Conservation (phyloP, 64 coral and sea anemone genomes). For the Montipora cactus region DNA sequence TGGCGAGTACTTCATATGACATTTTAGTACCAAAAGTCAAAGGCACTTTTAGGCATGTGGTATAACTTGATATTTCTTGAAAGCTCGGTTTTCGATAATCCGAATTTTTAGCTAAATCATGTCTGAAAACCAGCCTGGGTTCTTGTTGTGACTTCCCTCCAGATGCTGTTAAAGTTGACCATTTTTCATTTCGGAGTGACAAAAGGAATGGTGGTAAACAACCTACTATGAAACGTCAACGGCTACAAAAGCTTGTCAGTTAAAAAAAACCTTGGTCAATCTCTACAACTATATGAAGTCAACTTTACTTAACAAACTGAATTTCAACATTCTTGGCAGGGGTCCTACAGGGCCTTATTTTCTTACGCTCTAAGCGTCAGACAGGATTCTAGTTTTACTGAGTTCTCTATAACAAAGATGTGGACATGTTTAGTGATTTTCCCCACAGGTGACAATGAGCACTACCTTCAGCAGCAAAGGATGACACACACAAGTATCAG, state of each 20-base stretch:
- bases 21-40: background rate
- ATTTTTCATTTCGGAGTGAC: background rate
- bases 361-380: too few species aligned
- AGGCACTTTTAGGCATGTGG: background rate
- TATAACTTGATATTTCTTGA: background rate
- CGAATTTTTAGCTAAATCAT: background rate
- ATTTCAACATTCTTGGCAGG: too few species aligned
- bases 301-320: background rate
- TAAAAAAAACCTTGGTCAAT: too few species aligned
- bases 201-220: background rate
- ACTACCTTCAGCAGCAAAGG: too few species aligned
- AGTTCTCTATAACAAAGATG: too few species aligned
- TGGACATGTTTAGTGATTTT: too few species aligned
- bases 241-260: background rate
- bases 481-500: too few species aligned
- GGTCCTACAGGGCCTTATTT: too few species aligned
- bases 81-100: background rate
- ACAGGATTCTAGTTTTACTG: background rate
- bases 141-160: background rate
- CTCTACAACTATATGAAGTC: background rate
- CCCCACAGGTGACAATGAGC: too few species aligned
- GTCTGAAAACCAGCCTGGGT: background rate
- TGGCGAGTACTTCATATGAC: too few species aligned
- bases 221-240: background rate
- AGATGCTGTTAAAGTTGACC: background rate